phyloP scores from a whole-genome alignment of 1,140 invertebrate genomes.

The Zaprionus davidi region DNA sequence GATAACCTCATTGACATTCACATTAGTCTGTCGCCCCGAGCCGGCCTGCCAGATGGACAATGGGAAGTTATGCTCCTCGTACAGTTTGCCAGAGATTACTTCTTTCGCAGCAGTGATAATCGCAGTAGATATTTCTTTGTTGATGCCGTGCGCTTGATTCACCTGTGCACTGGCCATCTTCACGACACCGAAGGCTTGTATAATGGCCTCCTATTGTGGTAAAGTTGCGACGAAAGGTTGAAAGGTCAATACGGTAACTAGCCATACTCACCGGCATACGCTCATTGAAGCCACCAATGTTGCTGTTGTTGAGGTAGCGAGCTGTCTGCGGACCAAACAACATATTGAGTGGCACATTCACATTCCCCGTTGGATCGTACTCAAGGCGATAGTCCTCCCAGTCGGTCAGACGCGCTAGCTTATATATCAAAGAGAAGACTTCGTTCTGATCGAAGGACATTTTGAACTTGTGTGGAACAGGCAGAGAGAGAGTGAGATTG shows the following conservation, averaged over 20 bases:
- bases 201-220: slow-evolving; percentile 89
- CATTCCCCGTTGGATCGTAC: slow-evolving; percentile 95
- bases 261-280: slow-evolving; percentile 93
- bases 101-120: slow-evolving; percentile 97
- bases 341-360: slow-evolving; percentile 95
- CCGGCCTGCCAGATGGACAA: slow-evolving; percentile 99
- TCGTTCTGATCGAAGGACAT: slow-evolving; percentile 76
- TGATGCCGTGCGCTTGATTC: slow-evolving; percentile 95
- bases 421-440: slow-evolving; percentile 63
- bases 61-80: slow-evolving; percentile 96
- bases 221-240: neutral
- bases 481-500: neutral
- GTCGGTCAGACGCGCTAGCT: slow-evolving; percentile 50
- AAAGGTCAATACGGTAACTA: too few relatives aligned
- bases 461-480: slow-evolving; percentile 9
- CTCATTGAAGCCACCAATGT: slow-evolving; percentile 96
- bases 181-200: slow-evolving; percentile 97
- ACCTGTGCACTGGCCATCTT: slow-evolving; percentile 98
- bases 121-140: slow-evolving; percentile 93
- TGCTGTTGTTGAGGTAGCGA: slow-evolving; percentile 97
- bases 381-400: slow-evolving; percentile 87
- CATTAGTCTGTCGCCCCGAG: slow-evolving; percentile 98
- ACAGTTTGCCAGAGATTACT: slow-evolving; percentile 96
- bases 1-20: slow-evolving; percentile 99
- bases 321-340: slow-evolving; percentile 99